Conservation (phyloP, 2,113 vertebrate species). For the Xerus inauris region DNA sequence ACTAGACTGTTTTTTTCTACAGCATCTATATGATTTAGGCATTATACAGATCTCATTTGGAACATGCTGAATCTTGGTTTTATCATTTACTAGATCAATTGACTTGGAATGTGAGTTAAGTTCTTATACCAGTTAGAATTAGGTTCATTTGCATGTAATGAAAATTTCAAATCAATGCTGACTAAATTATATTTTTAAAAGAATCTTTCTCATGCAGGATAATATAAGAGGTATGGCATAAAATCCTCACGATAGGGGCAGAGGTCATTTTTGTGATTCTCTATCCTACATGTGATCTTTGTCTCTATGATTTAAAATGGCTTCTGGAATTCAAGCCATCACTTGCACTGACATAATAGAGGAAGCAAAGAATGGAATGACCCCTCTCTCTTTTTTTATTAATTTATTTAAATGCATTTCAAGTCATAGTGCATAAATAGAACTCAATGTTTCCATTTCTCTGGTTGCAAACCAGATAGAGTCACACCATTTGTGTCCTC, state of each 20-base stretch:
- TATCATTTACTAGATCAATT: not conserved
- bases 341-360: not conserved
- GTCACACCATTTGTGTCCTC: no score
- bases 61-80: not conserved
- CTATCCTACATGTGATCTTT: not conserved
- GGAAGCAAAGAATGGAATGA: not conserved
- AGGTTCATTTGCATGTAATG: not conserved
- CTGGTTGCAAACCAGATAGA: no score
- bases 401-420: no score
- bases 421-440: no score
- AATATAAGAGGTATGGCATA: not conserved
- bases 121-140: not conserved
- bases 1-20: not conserved
- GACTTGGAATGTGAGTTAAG: not conserved
- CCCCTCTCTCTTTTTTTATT: no score
- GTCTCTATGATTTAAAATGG: not conserved
- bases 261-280: not conserved
- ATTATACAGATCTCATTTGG: not conserved
- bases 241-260: not conserved
- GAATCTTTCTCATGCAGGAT: not conserved
- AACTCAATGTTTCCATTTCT: no score
- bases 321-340: not conserved
- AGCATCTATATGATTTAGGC: not conserved
- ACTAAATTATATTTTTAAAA: not conserved
- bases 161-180: not conserved